phyloP scores from a whole-genome alignment of 1,140 invertebrate genomes.

The Drosophila bocki region DNA sequence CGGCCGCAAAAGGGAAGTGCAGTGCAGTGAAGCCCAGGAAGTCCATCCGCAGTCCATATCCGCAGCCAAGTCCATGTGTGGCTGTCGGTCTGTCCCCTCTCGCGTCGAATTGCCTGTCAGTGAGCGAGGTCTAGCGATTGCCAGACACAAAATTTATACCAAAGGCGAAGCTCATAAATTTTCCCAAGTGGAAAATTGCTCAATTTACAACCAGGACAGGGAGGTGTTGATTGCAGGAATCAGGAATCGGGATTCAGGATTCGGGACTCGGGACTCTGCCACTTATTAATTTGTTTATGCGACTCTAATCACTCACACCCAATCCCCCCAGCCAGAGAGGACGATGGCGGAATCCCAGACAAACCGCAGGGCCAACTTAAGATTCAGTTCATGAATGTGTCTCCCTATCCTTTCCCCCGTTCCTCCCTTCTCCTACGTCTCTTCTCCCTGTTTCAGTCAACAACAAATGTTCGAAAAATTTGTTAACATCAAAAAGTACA shows the following conservation, averaged over 20 bases:
- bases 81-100: constrained; percentile 1
- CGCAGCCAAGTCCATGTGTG: constrained; percentile 12
- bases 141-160: constrained; percentile 52
- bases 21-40: constrained; percentile 8
- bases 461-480: constrained; percentile 82
- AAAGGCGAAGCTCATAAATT: constrained; percentile 63
- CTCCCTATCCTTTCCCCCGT: not conserved
- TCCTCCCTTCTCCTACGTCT: not conserved
- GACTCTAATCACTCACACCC: constrained; percentile 72
- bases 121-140: constrained; percentile 37
- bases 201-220: constrained; percentile 55
- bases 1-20: constrained; percentile 32
- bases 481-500: constrained; percentile 84
- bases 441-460: constrained; percentile 45
- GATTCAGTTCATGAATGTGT: constrained; percentile 61
- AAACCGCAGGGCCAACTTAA: constrained; percentile 48
- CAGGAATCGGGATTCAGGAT: not conserved
- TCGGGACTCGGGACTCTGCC: not conserved
- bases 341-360: not conserved
- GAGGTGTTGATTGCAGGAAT: constrained; percentile 59
- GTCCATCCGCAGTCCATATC: constrained; percentile 10
- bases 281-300: constrained; percentile 75
- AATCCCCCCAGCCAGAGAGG: constrained; percentile 13
- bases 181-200: constrained; percentile 62
- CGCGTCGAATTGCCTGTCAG: constrained; percentile 36